These are phyloP conservation scores for Ophthalmolycus amberensis DNA, from an alignment of 2,113 vertebrate species.

Conservation along the genomic window DNA sequence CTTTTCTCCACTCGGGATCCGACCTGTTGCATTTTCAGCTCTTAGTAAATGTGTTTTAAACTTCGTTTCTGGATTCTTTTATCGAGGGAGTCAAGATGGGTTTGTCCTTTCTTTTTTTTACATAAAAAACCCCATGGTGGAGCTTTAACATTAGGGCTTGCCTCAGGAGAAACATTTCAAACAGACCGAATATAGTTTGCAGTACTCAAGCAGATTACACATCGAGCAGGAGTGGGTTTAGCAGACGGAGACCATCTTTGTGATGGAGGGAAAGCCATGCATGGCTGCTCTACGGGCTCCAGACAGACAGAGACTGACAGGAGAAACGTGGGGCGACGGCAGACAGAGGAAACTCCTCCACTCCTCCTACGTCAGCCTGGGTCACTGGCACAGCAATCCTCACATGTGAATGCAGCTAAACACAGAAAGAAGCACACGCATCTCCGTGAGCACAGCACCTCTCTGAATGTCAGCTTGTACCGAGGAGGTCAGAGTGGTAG, in stretches of 20 bases:
- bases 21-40: neutral
- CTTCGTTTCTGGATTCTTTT: neutral
- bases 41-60: neutral
- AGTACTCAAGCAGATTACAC: conserved; percentile 47
- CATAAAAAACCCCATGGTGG: neutral
- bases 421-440: conserved; percentile 58
- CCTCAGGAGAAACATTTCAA: conserved; percentile 27
- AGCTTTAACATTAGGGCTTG: conserved; percentile 18
- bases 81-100: neutral
- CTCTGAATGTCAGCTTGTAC: conserved; percentile 71
- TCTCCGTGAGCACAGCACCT: conserved; percentile 52
- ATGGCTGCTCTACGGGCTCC: conserved; percentile 57
- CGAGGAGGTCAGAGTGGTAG: too few relatives aligned
- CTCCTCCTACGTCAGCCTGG: conserved; percentile 56
- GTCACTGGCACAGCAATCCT: conserved; percentile 54
- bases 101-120: conserved; percentile 1
- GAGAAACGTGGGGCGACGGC: conserved; percentile 35
- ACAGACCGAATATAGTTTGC: conserved; percentile 40
- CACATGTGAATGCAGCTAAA: conserved; percentile 54
- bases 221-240: conserved; percentile 39
- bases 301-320: conserved; percentile 53
- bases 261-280: conserved; percentile 54
- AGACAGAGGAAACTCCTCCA: conserved; percentile 51
- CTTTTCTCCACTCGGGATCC: neutral
- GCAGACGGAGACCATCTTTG: conserved; percentile 27